Percentiles rank a stretch among this genome's conserved stretches.
phyloP scores from a whole-genome alignment of 2,797 vertebrate species.

The Gobionotothen gibberifrons region DNA sequence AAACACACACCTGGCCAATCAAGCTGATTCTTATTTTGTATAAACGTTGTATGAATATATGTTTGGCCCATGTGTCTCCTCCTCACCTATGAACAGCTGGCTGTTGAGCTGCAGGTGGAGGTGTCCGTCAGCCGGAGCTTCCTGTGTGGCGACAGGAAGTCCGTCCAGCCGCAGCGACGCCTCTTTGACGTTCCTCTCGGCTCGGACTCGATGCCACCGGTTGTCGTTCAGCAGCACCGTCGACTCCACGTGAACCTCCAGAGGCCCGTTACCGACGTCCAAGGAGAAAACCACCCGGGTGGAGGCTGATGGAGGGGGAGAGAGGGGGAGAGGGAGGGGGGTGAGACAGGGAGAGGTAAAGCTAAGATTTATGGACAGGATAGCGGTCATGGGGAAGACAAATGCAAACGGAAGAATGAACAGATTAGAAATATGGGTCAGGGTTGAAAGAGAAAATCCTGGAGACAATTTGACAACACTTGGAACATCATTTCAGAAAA shows the following conservation, averaged over 20 bases:
- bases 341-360: not conserved
- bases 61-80: not conserved
- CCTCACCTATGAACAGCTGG: slow-evolving; percentile 93
- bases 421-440: not conserved
- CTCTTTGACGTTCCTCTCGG: slow-evolving; percentile 92
- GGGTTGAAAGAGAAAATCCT: not conserved
- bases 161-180: slow-evolving; percentile 87
- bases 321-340: no score
- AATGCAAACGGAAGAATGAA: not conserved
- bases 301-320: slow-evolving; percentile 79
- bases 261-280: slow-evolving; percentile 91
- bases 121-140: slow-evolving; percentile 87
- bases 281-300: slow-evolving; percentile 89
- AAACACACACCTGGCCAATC: no score
- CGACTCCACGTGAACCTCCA: slow-evolving; percentile 84
- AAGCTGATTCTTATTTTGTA: no score
- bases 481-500: no score
- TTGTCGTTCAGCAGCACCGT: slow-evolving; percentile 86
- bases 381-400: not conserved
- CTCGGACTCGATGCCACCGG: slow-evolving; percentile 91
- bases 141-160: slow-evolving; percentile 81
- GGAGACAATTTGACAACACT: not conserved
- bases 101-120: slow-evolving; percentile 92
- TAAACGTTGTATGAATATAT: no score
- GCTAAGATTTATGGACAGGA: not conserved